phyloP scores from a whole-genome alignment of 2,797 vertebrate genomes.

The Anguilla pacifica region DNA sequence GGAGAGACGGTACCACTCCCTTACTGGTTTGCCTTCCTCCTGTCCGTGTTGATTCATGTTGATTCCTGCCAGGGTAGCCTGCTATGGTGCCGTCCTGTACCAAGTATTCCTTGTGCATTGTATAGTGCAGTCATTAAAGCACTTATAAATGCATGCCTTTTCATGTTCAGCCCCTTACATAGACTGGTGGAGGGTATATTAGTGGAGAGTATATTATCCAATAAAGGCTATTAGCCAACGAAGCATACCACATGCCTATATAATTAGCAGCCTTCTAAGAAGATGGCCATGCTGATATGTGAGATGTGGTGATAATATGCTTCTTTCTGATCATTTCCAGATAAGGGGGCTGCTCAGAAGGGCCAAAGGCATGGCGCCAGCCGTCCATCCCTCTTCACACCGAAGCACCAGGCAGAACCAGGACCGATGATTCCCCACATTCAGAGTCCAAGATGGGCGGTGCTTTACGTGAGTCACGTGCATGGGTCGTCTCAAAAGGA shows the following conservation, averaged over 20 bases:
- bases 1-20: slow-evolving; percentile 54
- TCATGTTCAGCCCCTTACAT: background rate
- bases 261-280: background rate
- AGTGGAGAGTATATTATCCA: background rate
- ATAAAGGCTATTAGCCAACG: background rate
- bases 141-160: background rate
- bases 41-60: background rate
- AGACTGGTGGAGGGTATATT: background rate
- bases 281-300: background rate
- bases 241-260: background rate
- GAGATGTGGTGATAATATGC: background rate
- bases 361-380: slow-evolving; percentile 43
- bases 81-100: background rate
- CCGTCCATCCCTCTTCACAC: background rate
- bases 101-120: background rate
- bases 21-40: background rate
- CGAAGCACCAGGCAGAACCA: background rate
- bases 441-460: background rate
- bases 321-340: slow-evolving; percentile 6
- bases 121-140: background rate
- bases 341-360: slow-evolving; percentile 58
- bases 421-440: background rate
- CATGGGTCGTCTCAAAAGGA: background rate
- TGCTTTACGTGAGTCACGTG: background rate
- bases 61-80: background rate